Conservation (phyloP, 2,797 vertebrate species). For the Malacoraja senta region DNA sequence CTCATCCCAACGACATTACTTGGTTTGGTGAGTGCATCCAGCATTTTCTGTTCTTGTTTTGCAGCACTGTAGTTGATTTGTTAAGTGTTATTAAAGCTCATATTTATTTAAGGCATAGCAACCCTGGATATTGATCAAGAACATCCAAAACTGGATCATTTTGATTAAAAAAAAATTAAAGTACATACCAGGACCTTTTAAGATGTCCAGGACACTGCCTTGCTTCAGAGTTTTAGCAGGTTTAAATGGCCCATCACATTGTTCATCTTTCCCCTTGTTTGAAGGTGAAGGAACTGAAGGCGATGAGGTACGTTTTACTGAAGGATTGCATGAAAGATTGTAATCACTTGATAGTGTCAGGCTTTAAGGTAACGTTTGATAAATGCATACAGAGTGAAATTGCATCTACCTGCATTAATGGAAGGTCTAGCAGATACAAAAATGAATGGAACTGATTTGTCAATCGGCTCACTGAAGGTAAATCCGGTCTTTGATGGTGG, state of each 20-base stretch:
- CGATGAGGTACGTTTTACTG: slow-evolving; percentile 35
- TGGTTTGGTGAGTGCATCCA: too few relatives aligned
- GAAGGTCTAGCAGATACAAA: slow-evolving; percentile 57
- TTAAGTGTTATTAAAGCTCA: background rate
- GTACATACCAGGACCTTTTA: slow-evolving; percentile 78
- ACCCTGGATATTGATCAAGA: background rate
- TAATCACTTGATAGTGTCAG: background rate
- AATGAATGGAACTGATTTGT: slow-evolving; percentile 67
- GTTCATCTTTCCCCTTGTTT: slow-evolving; percentile 61
- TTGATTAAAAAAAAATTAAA: background rate
- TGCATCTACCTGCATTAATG: slow-evolving; percentile 56
- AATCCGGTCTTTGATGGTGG: slow-evolving; percentile 68
- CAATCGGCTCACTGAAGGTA: slow-evolving; percentile 87
- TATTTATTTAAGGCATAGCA: too few relatives aligned
- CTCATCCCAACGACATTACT: too few relatives aligned
- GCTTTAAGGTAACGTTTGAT: slow-evolving; percentile 48
- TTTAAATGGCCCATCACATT: slow-evolving; percentile 72
- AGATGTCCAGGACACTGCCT: slow-evolving; percentile 88
- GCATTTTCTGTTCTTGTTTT: too few relatives aligned
- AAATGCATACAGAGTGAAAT: slow-evolving; percentile 35
- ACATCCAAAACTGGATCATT: background rate
- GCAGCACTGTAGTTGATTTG: background rate
- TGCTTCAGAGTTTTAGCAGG: slow-evolving; percentile 79
- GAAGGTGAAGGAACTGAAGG: slow-evolving; percentile 51
- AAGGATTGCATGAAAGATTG: background rate